Evolutionary conservation across 2,888 invertebrate species (phyloP), one percentile per base, ranked within the genome.

Genomic region (Lingula anatina): DNA sequence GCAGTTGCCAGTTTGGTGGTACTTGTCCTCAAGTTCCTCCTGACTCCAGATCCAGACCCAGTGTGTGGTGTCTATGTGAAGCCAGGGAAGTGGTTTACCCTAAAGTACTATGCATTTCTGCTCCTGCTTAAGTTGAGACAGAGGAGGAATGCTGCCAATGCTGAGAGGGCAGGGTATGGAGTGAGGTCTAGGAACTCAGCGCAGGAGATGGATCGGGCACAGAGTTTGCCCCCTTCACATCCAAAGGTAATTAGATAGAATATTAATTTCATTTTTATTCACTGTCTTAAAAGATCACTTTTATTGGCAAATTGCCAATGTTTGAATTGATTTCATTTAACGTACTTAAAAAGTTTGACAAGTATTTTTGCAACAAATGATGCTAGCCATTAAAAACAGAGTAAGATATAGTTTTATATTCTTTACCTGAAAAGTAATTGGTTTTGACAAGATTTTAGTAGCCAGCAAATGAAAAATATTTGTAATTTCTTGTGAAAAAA

Each of bases 41-140:
- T 55, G 15, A 50, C 40, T 43, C 37, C 54, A 24, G 66, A 70
- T 47, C 69, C 70, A n/a, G 52, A 79, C 41, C 82, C 83, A 5
- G 81, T 84, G 45, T 79, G 82, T 38, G 84, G 83, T 1, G 73
- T 85, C 1, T 86, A 86, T 64, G 75, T 78, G 1, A 81, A 81
- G 51, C 82, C 82, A 0, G 85, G 85, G 24, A 83, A 82, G 72
- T 85, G 83, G 82, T 86, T 82, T 68, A 80, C 80, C 53, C 45
- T 85, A 27, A 86, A 86, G 72, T 85, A 84, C 73, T 71, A 70
- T 0, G 35, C 80, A 15, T 84, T 86, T 58, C 78, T 80, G 3
- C 57, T 78, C 12, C 50, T 85, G 3, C 79, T 84, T 57, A 79
- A 79, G 61, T 72, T 81, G 51, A 77, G 84, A 66, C 82, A 83